Evolutionary conservation across 1,140 invertebrate species (phyloP), one percentile per base, ranked within the genome.

Genomic region (Drosophila erecta): DNA sequence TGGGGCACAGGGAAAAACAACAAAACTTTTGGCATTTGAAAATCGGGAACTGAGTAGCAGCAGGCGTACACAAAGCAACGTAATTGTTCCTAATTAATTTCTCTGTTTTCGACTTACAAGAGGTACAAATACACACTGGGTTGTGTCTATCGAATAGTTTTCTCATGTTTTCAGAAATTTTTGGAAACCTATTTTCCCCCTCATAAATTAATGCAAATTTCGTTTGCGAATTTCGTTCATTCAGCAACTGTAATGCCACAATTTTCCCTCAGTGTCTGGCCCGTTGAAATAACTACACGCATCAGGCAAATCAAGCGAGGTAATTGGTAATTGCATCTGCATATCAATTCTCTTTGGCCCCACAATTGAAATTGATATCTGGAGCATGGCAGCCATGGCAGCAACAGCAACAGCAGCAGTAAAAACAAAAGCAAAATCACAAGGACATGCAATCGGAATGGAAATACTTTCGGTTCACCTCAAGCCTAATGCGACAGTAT

Each of bases 321-420:
- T 81, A 78, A 67, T 77, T 66, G 76, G 61, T 76, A 76, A 67
- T 76, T 76, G 73, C 55, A 76, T 76, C 55, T 75, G 72, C 59
- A 57, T 75, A 38, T 65, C 35, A 46, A 38, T 20, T 38, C 33
- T n/a, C 24, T 46, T 55, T 40, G 47, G 47, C 15, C 37, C 22
- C 47, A 69, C 61, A 69, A 46, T 69, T 30, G 66, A 56, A 56
- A 69, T 69, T 40, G 66, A 70, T 70, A 70, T 55, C 37, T 56
- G 24, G 24, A 11, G 17, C 50, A 53, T 43, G 17, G 1, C 17
- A 17, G 17, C 17, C 30, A 40, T n/a, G 40, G 40, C n/a, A n/a
- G 37, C 5, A 17, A 17, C 17, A 17, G 17, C n/a, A 40, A 10
- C 15, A 7, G 7, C 17, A 30, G 10, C 7, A 8, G 30, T 7